Evolutionary conservation across 2,888 invertebrate genomes (phyloP), one percentile per base, ranked within the genome.

Genomic region (Dryobota labecula): DNA sequence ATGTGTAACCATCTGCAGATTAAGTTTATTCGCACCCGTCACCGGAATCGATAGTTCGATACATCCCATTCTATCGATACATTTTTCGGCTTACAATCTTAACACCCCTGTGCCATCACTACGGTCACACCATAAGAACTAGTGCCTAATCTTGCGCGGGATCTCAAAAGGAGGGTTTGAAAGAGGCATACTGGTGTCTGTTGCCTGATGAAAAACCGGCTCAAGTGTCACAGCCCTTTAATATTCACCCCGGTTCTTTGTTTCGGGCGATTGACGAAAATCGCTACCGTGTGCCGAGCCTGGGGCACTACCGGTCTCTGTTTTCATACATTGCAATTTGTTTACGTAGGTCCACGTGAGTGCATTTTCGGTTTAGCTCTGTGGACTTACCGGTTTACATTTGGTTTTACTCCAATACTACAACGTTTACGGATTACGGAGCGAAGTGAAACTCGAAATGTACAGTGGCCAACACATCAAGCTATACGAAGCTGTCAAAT

Each of bases 141-240:
- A 92, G 94, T 94, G 95, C 95, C 95, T 95, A 95, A 95, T 95
- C 95, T 95, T 92, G 90, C 92, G 87, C 90, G 93, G 93, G 91
- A 95, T 95, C 95, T 95, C 93, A 94, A 95, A 95, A 95, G 94
- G 90, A 89, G 86, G 90, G 91, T 89, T 88, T 95, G 93, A 95
- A 95, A 93, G 94, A 90, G 88, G 86, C 88, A 89, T 90, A 89
- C 89, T 82, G 90, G 92, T 91, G 94, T 92, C 92, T 93, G 92
- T 87, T 88, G 92, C 89, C 91, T 95, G 95, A 95, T 95, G 95
- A 94, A 94, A 94, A 95, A 92, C 92, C 86, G 87, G 87, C 93
- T 95, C 89, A 86, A 95, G 95, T 94, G 95, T 93, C 89, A 90
- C 90, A 82, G 87, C 90, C 91, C 92, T 95, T 95, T 94, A 94